Percentiles rank a stretch among this genome's conserved stretches.
phyloP scores from a whole-genome alignment of 2,113 vertebrate genomes.

The Semnopithecus entellus region DNA sequence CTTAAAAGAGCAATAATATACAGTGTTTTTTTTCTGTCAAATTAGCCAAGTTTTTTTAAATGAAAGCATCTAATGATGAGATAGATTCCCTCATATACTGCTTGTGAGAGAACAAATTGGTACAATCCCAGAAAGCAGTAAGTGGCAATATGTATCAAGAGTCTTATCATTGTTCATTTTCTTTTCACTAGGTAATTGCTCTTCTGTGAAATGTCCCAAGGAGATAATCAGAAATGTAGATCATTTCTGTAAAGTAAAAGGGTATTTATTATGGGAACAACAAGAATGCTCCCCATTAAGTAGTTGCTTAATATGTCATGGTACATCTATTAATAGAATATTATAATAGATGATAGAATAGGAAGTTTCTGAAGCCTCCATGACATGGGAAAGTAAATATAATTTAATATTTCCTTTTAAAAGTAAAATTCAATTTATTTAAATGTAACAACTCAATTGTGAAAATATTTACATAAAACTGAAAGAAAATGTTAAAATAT shows the following conservation, averaged over 20 bases:
- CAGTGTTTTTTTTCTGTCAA: not conserved
- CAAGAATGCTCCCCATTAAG: not conserved
- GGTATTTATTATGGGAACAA: not conserved
- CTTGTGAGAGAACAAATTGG: not conserved
- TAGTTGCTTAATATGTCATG: not conserved
- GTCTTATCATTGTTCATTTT: slow-evolving; percentile 43
- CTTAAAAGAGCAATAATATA: slow-evolving; percentile 25
- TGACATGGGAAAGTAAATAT: slow-evolving; percentile 19
- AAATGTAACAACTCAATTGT: not conserved
- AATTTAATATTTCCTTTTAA: not conserved
- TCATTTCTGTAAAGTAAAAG: slow-evolving; percentile 13
- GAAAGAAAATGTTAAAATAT: slow-evolving; percentile 33
- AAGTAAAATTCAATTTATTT: not conserved
- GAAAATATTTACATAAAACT: not conserved
- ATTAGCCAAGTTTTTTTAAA: slow-evolving; percentile 16
- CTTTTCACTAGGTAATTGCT: slow-evolving; percentile 50
- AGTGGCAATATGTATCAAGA: not conserved
- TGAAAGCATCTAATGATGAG: slow-evolving; percentile 13
- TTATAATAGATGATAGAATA: not conserved
- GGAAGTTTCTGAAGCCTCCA: not conserved
- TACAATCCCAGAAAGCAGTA: not conserved
- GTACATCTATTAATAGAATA: not conserved
- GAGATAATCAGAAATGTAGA: slow-evolving; percentile 51
- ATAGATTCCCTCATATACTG: not conserved
- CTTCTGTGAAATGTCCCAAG: slow-evolving; percentile 37